Conservation (phyloP, 1,140 invertebrate species). For the Drosophila virilis region DNA sequence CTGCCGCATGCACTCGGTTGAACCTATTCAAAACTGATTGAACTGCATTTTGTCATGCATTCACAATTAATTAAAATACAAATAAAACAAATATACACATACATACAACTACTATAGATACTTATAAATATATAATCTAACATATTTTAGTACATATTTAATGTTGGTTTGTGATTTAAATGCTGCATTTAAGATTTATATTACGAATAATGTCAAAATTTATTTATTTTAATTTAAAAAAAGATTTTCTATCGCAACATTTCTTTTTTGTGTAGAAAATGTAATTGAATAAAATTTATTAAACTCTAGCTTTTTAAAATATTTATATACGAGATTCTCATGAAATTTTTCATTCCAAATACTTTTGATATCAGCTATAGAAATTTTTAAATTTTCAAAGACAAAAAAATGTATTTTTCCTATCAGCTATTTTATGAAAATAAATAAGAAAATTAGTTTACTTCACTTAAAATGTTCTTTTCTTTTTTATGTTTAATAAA, state of each 20-base stretch:
- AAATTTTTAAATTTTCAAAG: too few relatives aligned
- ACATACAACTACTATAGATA: background rate
- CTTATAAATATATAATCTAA: background rate
- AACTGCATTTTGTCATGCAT: slow-evolving; percentile 79
- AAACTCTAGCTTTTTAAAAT: background rate
- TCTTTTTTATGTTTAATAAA: background rate
- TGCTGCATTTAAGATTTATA: background rate
- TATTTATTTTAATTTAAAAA: background rate
- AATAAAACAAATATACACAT: background rate
- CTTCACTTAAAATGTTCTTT: background rate
- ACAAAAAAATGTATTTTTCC: too few relatives aligned
- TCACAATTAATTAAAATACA: slow-evolving; percentile 32
- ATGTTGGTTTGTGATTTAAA: slow-evolving; percentile 3
- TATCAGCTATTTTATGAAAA: too few relatives aligned
- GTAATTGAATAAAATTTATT: background rate
- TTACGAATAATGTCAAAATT: background rate
- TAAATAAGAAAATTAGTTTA: background rate
- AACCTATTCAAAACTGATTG: slow-evolving; percentile 27
- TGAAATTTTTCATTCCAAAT: too few relatives aligned
- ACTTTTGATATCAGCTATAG: too few relatives aligned
- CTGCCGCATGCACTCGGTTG: slow-evolving; percentile 4
- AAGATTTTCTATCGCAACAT: background rate
- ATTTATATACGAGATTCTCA: too few relatives aligned
- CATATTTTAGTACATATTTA: background rate
- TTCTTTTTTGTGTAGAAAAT: background rate